These are phyloP conservation scores for Corydoras sp. DNA, from an alignment of 2,113 vertebrate species.

Conservation along the genomic window DNA sequence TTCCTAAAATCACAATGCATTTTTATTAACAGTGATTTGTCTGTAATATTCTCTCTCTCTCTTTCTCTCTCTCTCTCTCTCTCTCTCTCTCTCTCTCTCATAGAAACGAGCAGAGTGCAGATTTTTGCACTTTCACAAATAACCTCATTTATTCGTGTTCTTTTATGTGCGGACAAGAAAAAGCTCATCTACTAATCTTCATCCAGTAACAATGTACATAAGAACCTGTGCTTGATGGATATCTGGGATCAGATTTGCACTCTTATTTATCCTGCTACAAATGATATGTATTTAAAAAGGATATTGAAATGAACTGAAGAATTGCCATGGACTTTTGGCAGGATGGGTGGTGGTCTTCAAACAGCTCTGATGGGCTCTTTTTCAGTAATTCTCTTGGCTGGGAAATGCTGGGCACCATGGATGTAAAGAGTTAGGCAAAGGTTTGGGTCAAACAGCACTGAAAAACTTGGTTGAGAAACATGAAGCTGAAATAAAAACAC, in stretches of 20 bases:
- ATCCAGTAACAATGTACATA: conserved; percentile 17
- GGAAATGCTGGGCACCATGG: too few relatives aligned
- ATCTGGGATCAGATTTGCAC: conserved; percentile 8
- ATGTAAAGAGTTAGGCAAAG: too few relatives aligned
- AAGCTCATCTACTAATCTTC: conserved; percentile 31
- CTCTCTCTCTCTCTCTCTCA: neutral
- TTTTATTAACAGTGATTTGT: too few relatives aligned
- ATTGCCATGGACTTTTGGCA: neutral
- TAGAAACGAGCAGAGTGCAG: conserved; percentile 3
- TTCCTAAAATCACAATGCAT: too few relatives aligned
- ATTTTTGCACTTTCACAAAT: conserved; percentile 10
- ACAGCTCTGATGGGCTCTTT: too few relatives aligned
- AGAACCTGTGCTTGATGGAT: conserved; percentile 10
- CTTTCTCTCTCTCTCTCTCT: neutral
- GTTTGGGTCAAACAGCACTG: too few relatives aligned
- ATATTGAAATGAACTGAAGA: neutral
- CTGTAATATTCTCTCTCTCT: neutral
- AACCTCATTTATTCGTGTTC: conserved; percentile 12
- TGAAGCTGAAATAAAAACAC: too few relatives aligned
- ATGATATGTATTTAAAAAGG: conserved; percentile 14
- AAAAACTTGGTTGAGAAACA: too few relatives aligned
- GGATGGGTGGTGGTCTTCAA: too few relatives aligned
- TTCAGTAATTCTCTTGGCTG: too few relatives aligned
- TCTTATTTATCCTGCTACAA: conserved; percentile 11
- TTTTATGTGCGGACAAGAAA: conserved; percentile 8